These are phyloP conservation scores for Zaprionus nigranus DNA, from an alignment of 1,140 invertebrate genomes.

Conservation along the genomic window DNA sequence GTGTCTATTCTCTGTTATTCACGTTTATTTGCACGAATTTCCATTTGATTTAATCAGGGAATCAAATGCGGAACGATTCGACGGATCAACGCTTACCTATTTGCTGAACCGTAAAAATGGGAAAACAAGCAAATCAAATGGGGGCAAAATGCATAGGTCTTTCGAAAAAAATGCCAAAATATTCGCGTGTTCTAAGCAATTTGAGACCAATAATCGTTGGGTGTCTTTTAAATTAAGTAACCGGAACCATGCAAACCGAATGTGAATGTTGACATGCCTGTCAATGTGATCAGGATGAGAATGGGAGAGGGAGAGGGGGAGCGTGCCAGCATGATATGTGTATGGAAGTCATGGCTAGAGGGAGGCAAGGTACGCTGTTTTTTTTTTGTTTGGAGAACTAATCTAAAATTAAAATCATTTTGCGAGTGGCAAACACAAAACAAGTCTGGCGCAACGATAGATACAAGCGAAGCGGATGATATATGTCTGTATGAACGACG, in stretches of 20 bases:
- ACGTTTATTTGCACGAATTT: conserved; percentile 7
- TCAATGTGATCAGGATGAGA: conserved; percentile 32
- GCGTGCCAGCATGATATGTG: conserved; percentile 32
- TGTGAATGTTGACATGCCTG: conserved; percentile 59
- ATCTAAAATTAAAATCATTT: conserved; percentile 82
- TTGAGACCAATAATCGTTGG: conserved; percentile 78
- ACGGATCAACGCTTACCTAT: conserved; percentile 76
- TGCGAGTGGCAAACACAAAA: conserved; percentile 33
- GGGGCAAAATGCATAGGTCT: conserved; percentile 15
- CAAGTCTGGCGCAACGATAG: conserved; percentile 23
- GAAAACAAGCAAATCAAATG: conserved; percentile 32
- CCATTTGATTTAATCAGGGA: conserved; percentile 27
- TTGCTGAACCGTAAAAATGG: conserved; percentile 55
- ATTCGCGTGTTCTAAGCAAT: conserved; percentile 80
- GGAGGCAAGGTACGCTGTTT: conserved; percentile 16
- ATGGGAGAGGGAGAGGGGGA: background rate
- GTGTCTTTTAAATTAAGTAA: conserved; percentile 83
- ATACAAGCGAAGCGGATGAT: conserved; percentile 38
- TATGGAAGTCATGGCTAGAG: conserved; percentile 22
- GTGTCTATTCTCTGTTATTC: background rate
- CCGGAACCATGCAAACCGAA: conserved; percentile 71
- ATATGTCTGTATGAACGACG: conserved; percentile 40
- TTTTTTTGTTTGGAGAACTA: conserved; percentile 51
- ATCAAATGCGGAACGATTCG: conserved; percentile 46
- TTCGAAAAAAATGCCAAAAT: conserved; percentile 47